Evolutionary conservation across 2,113 vertebrate species (phyloP).

Genomic region (Lasiurus borealis): DNA sequence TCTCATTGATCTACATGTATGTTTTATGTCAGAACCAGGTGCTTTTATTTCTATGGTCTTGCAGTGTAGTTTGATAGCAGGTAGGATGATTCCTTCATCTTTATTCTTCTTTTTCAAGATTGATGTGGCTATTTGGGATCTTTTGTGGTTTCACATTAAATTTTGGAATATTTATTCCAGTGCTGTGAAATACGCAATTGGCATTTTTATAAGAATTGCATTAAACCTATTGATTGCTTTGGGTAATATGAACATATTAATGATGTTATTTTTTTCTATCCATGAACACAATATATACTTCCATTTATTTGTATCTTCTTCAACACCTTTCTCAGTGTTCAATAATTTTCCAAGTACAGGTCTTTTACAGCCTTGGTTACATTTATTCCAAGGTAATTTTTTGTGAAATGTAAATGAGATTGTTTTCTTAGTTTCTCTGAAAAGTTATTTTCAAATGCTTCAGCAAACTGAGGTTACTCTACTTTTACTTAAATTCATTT

Average conservation of each 20-base stretch:
- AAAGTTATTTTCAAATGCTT: constrained; percentile 55
- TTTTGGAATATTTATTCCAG: neutral
- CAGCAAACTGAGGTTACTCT: neutral
- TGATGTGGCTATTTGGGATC: neutral
- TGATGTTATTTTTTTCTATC: neutral
- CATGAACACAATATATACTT: neutral
- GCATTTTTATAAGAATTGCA: neutral
- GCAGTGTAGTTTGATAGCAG: neutral
- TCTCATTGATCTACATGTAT: neutral
- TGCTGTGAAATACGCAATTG: neutral
- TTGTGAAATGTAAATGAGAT: too few species aligned
- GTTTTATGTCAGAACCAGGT: neutral
- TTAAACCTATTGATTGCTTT: neutral
- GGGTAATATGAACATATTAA: neutral
- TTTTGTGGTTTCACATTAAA: neutral
- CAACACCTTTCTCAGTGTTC: neutral
- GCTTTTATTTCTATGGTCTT: neutral
- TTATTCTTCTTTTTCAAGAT: neutral
- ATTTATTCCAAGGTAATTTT: neutral
- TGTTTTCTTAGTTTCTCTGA: neutral
- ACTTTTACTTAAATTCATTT: constrained; percentile 49
- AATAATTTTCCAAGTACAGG: neutral
- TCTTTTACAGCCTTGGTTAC: neutral
- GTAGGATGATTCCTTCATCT: neutral
- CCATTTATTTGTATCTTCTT: neutral